Conservation (phyloP, 2,888 invertebrate species). For the Ochlodes sylvanus region DNA sequence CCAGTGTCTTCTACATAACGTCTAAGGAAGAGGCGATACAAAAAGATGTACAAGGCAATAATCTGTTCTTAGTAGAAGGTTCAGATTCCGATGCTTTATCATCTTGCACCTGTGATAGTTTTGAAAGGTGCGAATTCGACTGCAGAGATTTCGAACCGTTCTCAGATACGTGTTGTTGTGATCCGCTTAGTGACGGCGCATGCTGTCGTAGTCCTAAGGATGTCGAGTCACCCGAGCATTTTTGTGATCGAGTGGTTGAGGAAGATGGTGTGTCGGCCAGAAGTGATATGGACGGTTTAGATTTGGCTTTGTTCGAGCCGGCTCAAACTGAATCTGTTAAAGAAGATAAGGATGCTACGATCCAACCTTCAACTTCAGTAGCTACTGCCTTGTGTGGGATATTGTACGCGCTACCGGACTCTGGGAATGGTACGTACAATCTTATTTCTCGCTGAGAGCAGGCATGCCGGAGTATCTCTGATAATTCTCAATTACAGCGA, state of each 20-base stretch:
- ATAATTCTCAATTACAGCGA: conserved; percentile 68
- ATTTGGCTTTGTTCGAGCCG: conserved; percentile 88
- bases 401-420: conserved; percentile 68
- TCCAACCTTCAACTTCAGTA: conserved; percentile 53
- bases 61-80: conserved; percentile 70
- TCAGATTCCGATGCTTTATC: conserved; percentile 81
- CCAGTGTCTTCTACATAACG: conserved; percentile 75
- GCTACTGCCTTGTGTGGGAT: conserved; percentile 71
- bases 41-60: conserved; percentile 60
- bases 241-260: conserved; percentile 69
- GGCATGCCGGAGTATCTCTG: conserved; percentile 57
- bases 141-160: conserved; percentile 85
- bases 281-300: conserved; percentile 88
- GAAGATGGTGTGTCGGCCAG: conserved; percentile 76
- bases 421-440: conserved; percentile 67
- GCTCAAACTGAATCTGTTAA: conserved; percentile 71
- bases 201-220: conserved; percentile 81
- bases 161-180: conserved; percentile 86
- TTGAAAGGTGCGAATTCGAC: conserved; percentile 84
- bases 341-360: conserved; percentile 51
- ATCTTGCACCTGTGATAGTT: conserved; percentile 83
- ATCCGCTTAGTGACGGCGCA: conserved; percentile 77
- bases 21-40: conserved; percentile 62
- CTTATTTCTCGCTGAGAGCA: conserved; percentile 57
- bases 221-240: conserved; percentile 78